phyloP scores from a whole-genome alignment of 2,797 vertebrate genomes.

The Ptychobarbus kaznakovi region DNA sequence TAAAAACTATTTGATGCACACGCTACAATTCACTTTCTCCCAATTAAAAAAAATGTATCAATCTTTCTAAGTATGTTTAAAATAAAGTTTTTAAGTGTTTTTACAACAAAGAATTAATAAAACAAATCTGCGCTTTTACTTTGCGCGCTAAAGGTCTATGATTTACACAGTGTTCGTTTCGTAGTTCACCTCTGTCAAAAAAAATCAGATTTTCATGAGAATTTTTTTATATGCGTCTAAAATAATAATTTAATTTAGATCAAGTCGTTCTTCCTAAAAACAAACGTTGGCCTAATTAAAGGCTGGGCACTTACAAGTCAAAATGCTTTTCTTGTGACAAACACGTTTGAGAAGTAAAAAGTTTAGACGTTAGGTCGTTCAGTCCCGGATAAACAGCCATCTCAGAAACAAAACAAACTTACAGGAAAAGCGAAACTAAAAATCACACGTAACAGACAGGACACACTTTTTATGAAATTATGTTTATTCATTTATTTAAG shows the following conservation, averaged over 20 bases:
- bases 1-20: background rate
- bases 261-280: background rate
- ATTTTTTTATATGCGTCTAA: background rate
- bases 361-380: background rate
- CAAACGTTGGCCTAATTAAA: background rate
- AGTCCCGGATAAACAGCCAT: background rate
- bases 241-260: background rate
- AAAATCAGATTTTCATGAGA: background rate
- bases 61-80: background rate
- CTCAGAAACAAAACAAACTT: background rate
- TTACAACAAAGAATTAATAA: background rate
- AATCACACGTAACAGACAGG: background rate
- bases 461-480: background rate
- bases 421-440: background rate
- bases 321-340: slow-evolving; percentile 4
- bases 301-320: background rate
- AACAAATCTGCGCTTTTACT: background rate
- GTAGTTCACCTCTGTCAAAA: background rate
- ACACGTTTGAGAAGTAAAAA: background rate
- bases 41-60: background rate
- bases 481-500: background rate
- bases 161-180: background rate
- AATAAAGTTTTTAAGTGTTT: background rate
- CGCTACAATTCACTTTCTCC: no score
- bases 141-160: background rate